phyloP scores from a whole-genome alignment of 2,888 invertebrate species.

The Nymphalis urticae region DNA sequence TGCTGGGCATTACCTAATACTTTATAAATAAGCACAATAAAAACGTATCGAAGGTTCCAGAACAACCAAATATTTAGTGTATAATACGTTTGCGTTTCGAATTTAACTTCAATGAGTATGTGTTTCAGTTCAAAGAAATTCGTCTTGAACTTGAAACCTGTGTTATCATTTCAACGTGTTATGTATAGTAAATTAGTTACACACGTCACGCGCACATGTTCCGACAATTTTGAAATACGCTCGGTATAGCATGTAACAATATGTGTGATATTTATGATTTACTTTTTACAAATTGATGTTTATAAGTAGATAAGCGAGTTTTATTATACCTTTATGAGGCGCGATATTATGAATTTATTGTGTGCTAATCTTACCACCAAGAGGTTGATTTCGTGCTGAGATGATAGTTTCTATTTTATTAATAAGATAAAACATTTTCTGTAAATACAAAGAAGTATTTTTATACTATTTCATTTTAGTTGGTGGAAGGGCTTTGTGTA shows the following conservation, averaged over 20 bases:
- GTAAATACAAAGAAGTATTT: too few relatives aligned
- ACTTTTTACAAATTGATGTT: background rate
- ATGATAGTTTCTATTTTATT: too few relatives aligned
- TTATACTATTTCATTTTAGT: too few relatives aligned
- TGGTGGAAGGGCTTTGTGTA: too few relatives aligned
- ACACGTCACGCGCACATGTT: constrained; percentile 27
- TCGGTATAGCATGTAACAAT: background rate
- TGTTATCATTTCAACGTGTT: constrained; percentile 26
- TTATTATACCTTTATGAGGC: background rate
- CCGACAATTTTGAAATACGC: constrained; percentile 9
- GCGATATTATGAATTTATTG: background rate
- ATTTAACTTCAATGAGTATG: constrained; percentile 16
- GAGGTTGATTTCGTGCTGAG: too few relatives aligned
- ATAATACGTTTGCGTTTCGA: constrained; percentile 9
- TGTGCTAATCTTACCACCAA: too few relatives aligned
- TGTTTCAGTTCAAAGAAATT: constrained; percentile 24
- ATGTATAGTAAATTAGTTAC: constrained; percentile 30
- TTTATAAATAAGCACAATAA: too few relatives aligned
- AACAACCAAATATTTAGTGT: background rate
- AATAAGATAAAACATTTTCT: too few relatives aligned
- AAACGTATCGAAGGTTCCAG: too few relatives aligned
- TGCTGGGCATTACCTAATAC: too few relatives aligned
- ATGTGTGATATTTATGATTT: background rate
- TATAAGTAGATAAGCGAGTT: background rate
- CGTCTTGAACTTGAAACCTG: constrained; percentile 30